Conservation (phyloP, 2,113 vertebrate species). For the Strix aluco region DNA sequence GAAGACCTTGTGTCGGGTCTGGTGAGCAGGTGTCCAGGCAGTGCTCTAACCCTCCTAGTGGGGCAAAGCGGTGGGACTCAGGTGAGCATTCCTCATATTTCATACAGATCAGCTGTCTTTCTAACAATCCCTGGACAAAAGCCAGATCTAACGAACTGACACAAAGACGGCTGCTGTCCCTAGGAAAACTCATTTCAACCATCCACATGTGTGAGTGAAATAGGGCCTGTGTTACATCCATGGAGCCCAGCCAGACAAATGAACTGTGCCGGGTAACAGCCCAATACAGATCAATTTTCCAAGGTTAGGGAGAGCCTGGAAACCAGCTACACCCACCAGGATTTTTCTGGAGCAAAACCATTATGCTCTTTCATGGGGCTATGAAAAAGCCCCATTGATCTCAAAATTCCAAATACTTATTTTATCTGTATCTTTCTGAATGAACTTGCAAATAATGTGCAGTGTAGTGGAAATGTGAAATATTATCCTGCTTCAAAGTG, state of each 20-base stretch:
- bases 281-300: background rate
- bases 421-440: background rate
- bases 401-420: background rate
- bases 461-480: constrained; percentile 18
- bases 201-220: accelerated
- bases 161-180: background rate
- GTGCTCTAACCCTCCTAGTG: background rate
- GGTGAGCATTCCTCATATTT: background rate
- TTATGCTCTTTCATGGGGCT: background rate
- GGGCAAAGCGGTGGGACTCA: background rate
- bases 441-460: constrained; percentile 8
- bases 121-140: background rate
- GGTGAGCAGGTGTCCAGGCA: background rate
- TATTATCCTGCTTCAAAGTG: background rate
- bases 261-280: background rate
- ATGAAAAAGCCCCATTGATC: background rate
- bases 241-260: background rate
- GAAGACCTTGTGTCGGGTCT: background rate
- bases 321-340: background rate
- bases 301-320: background rate
- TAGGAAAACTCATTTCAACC: background rate
- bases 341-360: background rate
- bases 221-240: background rate
- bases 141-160: background rate
- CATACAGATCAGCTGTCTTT: background rate